phyloP scores from a whole-genome alignment of 2,888 invertebrate genomes.

The Tachina lurida region DNA sequence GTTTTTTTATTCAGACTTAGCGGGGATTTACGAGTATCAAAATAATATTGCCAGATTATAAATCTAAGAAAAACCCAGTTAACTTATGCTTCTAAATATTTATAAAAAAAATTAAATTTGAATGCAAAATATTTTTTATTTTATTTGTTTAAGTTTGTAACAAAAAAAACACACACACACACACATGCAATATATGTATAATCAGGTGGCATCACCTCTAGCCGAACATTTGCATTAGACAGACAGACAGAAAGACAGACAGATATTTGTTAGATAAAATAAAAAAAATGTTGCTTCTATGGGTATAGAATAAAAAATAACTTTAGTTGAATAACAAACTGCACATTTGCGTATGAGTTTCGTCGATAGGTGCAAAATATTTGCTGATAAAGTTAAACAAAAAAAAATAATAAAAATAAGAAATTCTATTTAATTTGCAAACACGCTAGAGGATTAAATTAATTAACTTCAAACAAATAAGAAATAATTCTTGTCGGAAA shows the following conservation, averaged over 20 bases:
- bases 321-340: conserved; percentile 12
- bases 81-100: not conserved
- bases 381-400: conserved; percentile 46
- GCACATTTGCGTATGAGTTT: conserved; percentile 23
- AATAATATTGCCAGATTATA: conserved; percentile 22
- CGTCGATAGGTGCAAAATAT: conserved; percentile 33
- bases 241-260: not conserved
- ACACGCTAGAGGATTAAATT: not conserved
- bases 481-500: too few species aligned
- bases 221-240: conserved; percentile 49
- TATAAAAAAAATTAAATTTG: not conserved
- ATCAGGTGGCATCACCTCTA: conserved; percentile 13
- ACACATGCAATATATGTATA: too few species aligned
- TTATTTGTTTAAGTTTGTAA: not conserved
- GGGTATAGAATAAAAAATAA: conserved; percentile 26
- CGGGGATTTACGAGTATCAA: conserved; percentile 1
- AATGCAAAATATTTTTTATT: not conserved
- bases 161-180: not conserved
- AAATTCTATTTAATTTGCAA: not conserved
- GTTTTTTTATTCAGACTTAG: conserved; percentile 27
- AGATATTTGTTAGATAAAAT: conserved; percentile 32
- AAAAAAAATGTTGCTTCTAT: conserved; percentile 20
- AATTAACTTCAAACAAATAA: not conserved
- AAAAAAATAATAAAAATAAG: not conserved
- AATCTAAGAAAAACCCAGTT: not conserved